A percentile compares a stretch with the other conserved stretches of the same genome.
Conservation (phyloP, 2,888 invertebrate genomes). For the Anagyrus pseudococci region DNA sequence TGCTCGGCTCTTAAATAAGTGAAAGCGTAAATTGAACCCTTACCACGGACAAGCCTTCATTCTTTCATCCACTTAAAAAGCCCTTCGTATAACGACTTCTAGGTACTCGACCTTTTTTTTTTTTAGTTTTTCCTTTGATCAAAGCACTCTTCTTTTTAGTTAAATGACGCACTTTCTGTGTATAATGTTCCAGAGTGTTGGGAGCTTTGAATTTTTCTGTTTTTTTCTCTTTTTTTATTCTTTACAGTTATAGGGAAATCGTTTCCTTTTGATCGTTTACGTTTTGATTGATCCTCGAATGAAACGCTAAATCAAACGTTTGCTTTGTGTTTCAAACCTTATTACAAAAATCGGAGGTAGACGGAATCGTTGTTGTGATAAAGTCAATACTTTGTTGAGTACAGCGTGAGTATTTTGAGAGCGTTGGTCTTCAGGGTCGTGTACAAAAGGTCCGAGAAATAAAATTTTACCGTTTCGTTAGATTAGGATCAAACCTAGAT, state of each 20-base stretch:
- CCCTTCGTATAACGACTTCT: slow-evolving; percentile 21
- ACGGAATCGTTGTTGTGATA: too few species aligned
- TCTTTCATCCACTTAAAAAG: slow-evolving; percentile 12
- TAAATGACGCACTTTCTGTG: slow-evolving; percentile 13
- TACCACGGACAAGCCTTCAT: background rate
- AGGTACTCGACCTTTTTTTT: slow-evolving; percentile 7
- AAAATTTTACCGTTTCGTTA: too few species aligned
- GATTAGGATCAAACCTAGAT: too few species aligned
- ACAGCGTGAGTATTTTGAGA: too few species aligned
- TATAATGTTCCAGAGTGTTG: background rate
- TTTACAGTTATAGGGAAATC: background rate
- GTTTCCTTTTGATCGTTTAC: background rate
- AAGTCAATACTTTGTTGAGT: too few species aligned
- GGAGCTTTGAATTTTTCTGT: background rate
- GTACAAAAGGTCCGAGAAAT: too few species aligned
- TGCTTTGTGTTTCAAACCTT: too few species aligned
- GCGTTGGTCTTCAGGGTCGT: too few species aligned
- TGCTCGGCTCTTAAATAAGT: slow-evolving; percentile 5
- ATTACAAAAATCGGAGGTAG: too few species aligned
- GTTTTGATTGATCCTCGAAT: background rate
- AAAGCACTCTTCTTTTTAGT: background rate
- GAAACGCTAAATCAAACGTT: too few species aligned
- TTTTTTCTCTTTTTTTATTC: background rate
- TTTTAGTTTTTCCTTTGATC: slow-evolving; percentile 10
- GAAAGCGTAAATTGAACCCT: slow-evolving; percentile 17